phyloP scores from a whole-genome alignment of 1,140 invertebrate species.

The Thaumetopoea pityocampa region DNA sequence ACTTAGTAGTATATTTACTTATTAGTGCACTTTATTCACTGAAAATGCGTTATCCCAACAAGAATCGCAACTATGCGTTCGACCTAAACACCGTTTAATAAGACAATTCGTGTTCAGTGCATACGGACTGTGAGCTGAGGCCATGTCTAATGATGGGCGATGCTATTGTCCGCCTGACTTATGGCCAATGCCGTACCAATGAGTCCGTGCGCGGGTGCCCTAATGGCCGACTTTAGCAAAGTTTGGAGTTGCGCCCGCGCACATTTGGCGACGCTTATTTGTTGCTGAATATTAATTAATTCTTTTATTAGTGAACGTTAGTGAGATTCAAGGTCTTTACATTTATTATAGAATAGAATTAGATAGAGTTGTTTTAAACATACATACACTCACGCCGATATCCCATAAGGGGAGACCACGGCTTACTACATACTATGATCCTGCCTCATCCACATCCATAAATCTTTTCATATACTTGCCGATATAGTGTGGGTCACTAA shows the following conservation, averaged over 20 bases:
- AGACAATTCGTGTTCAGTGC: constrained; percentile 55
- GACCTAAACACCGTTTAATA: constrained; percentile 43
- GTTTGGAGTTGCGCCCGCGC: constrained; percentile 33
- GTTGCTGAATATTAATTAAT: constrained; percentile 44
- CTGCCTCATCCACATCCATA: too few species aligned
- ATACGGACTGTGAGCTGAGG: constrained; percentile 35
- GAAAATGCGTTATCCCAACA: constrained; percentile 7
- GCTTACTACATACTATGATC: too few species aligned
- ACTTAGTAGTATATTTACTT: not conserved
- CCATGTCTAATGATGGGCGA: constrained; percentile 57
- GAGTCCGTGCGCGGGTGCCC: constrained; percentile 34
- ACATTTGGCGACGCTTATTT: constrained; percentile 40
- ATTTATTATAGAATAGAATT: too few species aligned
- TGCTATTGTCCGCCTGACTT: constrained; percentile 51
- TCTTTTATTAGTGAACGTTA: constrained; percentile 11
- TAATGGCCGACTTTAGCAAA: constrained; percentile 43
- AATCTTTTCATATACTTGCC: too few species aligned
- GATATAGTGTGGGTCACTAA: too few species aligned
- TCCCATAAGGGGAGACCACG: too few species aligned
- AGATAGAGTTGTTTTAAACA: too few species aligned
- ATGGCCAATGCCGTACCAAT: constrained; percentile 38
- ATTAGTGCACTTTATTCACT: not conserved
- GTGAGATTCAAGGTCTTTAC: constrained; percentile 17
- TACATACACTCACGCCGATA: too few species aligned
- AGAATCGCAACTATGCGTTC: constrained; percentile 10